Evolutionary conservation across 92 coral and sea anemone genomes (phyloP), one percentile per base, ranked within the genome.

Genomic region (Phenganax subtilis): DNA sequence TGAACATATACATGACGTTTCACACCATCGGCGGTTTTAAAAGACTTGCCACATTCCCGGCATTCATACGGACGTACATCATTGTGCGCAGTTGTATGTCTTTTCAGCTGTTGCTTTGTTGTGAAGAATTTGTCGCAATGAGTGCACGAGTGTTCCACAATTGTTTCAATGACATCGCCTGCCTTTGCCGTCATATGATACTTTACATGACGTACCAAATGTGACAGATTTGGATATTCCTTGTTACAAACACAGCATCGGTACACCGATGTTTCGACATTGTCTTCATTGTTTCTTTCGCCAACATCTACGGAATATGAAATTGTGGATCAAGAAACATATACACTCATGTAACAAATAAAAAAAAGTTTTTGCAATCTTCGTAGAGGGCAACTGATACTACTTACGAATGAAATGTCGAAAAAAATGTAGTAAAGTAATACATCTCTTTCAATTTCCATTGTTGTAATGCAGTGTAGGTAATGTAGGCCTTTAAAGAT

Each of bases 1-100:
- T 79, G 83, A 6, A 79, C 83, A 25, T 44, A 62, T 62, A 79
- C 65, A 51, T 79, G 83, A 64, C 83, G 83, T 79, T 79, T 79
- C 31, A 79, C 83, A 27, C 69, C 53, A 29, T 79, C 83, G 31
- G 69, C 58, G 20, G 83, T 79, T 51, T 79, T 79, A 29, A 79
- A 79, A 59, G 56, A 79, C 51, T 79, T 79, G 44, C 44, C 51
- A 25, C 83, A 79, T 44, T 44, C 62, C 10, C 65, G 61, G 57
- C 83, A 79, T 28, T 79, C 52, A 25, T 63, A 79, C 10, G 74
- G 62, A 15, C 83, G 73, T 7, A 17, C 57, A 79, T 79, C 83
- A 4, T 55, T 17, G 75, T 79, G 83, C 5, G 68, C 55, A 8
- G 83, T 51, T 17, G 47, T 60, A 15, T 79, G 83, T 65, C 69